Evolutionary conservation across 2,113 vertebrate genomes (phyloP).

Genomic region (Saguinus imperator): DNA sequence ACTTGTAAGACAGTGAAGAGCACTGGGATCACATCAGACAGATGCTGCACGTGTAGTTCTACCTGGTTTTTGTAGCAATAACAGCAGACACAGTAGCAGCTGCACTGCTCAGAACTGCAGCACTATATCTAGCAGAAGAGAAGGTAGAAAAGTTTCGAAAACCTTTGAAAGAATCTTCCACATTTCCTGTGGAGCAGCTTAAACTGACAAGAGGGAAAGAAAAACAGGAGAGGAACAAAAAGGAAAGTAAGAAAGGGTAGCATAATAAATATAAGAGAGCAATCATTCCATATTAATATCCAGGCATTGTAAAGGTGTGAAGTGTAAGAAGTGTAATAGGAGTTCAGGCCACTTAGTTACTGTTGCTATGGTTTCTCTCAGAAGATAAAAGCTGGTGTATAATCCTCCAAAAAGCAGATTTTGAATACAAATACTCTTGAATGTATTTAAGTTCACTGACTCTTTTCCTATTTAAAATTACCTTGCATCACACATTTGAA

Average conservation of each 20-base stretch:
- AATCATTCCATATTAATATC: background rate
- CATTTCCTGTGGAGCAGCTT: conserved; percentile 73
- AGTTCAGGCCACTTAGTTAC: background rate
- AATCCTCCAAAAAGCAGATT: background rate
- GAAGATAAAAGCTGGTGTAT: conserved; percentile 14
- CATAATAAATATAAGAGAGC: background rate
- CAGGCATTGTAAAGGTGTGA: background rate
- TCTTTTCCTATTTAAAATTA: conserved; percentile 22
- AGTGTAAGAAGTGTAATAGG: background rate
- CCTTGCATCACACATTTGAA: background rate
- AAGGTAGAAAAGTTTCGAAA: conserved; percentile 64
- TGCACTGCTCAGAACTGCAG: conserved; percentile 76
- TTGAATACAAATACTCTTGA: background rate
- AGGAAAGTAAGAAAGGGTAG: conserved; percentile 37
- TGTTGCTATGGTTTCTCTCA: background rate
- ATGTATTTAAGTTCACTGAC: background rate
- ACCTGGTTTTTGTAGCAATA: conserved; percentile 85
- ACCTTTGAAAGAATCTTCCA: conserved; percentile 79
- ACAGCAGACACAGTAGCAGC: conserved; percentile 82
- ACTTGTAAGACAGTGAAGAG: background rate
- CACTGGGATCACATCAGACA: background rate
- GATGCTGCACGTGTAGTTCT: conserved; percentile 48
- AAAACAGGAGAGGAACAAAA: conserved; percentile 59
- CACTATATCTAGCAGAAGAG: conserved; percentile 77
- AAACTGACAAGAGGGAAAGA: conserved; percentile 45